Evolutionary conservation across 1,140 invertebrate genomes (phyloP).

Genomic region (Centruroides sculpturatus): DNA sequence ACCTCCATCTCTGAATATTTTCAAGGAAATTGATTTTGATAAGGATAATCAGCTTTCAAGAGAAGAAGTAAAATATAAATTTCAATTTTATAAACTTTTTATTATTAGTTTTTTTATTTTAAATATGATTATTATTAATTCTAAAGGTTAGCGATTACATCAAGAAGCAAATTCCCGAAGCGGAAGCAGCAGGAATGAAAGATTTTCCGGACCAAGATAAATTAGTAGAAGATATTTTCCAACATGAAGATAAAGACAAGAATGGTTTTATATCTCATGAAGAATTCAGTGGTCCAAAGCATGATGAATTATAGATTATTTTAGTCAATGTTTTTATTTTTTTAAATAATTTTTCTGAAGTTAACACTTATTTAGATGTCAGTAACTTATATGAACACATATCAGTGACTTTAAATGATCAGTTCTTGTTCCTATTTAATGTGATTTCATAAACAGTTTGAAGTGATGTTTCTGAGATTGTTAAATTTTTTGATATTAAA

Average conservation of each 20-base stretch:
- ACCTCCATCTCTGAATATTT: conserved; percentile 75
- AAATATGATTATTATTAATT: not conserved
- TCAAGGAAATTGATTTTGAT: conserved; percentile 88
- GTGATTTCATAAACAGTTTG: too few relatives aligned
- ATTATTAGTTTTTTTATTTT: not conserved
- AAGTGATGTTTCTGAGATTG: too few relatives aligned
- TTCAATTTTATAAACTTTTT: not conserved
- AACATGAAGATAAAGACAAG: conserved; percentile 89
- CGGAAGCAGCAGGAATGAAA: conserved; percentile 47
- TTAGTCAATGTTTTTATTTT: not conserved
- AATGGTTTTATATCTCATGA: conserved; percentile 90
- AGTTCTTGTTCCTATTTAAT: too few relatives aligned
- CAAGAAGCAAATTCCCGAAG: conserved; percentile 73
- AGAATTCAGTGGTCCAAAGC: conserved; percentile 91
- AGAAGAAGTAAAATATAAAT: conserved; percentile 60
- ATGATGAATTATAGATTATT: conserved; percentile 73
- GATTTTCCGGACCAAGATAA: conserved; percentile 82
- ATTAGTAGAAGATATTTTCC: conserved; percentile 88
- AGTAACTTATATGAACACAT: too few relatives aligned
- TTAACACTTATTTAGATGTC: too few relatives aligned
- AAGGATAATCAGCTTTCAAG: conserved; percentile 75
- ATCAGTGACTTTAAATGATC: too few relatives aligned
- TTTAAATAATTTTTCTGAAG: not conserved
- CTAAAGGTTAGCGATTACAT: conserved; percentile 72
- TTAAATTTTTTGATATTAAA: too few relatives aligned